phyloP scores from a whole-genome alignment of 2,113 vertebrate species.

The Cardinalis cardinalis region DNA sequence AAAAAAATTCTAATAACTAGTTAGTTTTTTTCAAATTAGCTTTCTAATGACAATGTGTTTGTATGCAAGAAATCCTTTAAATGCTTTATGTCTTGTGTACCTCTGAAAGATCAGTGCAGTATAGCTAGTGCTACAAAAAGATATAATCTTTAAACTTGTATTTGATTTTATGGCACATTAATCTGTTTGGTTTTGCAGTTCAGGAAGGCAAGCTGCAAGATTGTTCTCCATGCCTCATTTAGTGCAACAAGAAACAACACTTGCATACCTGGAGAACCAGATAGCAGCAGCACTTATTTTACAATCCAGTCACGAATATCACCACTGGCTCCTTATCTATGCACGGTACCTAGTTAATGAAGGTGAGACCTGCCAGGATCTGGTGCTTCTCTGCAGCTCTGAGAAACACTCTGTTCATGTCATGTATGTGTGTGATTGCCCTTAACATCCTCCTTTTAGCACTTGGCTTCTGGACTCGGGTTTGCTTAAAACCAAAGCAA shows the following conservation, averaged over 20 bases:
- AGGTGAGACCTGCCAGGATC: constrained; percentile 75
- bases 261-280: constrained; percentile 95
- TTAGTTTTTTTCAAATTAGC: neutral
- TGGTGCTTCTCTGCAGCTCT: neutral
- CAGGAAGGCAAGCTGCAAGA: constrained; percentile 89
- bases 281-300: constrained; percentile 86
- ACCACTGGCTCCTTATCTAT: constrained; percentile 97
- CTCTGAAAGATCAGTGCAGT: neutral
- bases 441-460: neutral
- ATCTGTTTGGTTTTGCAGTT: constrained; percentile 65
- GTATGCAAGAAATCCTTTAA: neutral
- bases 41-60: neutral
- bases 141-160: neutral
- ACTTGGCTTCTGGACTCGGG: neutral
- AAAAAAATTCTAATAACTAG: neutral
- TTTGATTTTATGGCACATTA: neutral
- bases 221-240: constrained; percentile 91
- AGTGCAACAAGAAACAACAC: constrained; percentile 91
- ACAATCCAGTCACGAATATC: constrained; percentile 90
- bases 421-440: neutral
- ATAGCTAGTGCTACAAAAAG: neutral
- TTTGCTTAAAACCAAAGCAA: neutral
- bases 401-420: neutral
- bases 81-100: neutral
- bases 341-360: constrained; percentile 96